Evolutionary conservation across 2,888 invertebrate genomes (phyloP), one percentile per base, ranked within the genome.

Genomic region (Himalopsyche anomala): DNA sequence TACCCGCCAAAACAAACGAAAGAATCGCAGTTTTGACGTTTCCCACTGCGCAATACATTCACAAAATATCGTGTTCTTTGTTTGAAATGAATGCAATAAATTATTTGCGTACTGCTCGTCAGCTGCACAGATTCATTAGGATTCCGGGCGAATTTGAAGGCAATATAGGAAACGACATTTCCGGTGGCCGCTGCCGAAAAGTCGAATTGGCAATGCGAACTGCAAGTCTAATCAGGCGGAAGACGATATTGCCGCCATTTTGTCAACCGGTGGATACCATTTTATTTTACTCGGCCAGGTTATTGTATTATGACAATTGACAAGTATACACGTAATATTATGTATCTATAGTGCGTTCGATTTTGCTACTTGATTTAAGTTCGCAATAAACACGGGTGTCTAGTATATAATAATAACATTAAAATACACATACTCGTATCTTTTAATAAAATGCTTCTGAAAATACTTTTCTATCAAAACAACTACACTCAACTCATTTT

Each of bases 111-210:
- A 38, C 6, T 36, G 15, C 28, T 80, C 80, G 80, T 42, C 28
- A 28, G 12, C 36, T 36, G 74, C 74, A 36, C 11, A 38, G 42
- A 82, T 51, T 86, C 62, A 86, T 86, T 86, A 82, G 62, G 45
- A 86, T 86, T 87, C 85, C 83, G 83, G 28, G 51, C 85, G 85
- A 84, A 87, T 80, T 87, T 28, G 80, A 51, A 86, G 82, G 55
- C 86, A 51, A 85, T 85, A 86, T 86, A 86, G 87, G 87, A 87
- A 87, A 83, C 79, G 74, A 86, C 74, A 84, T 83, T 86, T 87
- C 87, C 87, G 87, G 81, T 74, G 85, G 85, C 86, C 87, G 87
- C 81, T 56, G 85, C 86, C 86, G 86, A 87, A 87, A 87, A 42
- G 81, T 17, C 84, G 79, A 82, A 45, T 82, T 79, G 55, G 80